Conservation (phyloP, 2,113 vertebrate species). For the Heterotilapia buettikoferi region DNA sequence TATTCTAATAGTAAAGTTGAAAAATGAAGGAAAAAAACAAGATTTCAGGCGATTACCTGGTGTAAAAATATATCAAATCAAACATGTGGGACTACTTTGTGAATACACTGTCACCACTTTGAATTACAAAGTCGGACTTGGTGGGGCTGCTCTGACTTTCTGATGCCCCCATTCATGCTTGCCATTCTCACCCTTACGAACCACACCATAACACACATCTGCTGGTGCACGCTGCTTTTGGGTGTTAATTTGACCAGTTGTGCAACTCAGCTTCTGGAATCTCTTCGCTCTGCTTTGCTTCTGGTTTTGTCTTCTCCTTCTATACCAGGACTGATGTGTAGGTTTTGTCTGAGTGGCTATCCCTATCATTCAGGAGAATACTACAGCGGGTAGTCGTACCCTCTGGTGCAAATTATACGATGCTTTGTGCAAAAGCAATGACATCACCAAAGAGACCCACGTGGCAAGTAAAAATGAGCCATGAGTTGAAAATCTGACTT, state of each 20-base stretch:
- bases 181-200: fast-evolving
- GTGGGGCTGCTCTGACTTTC: not conserved
- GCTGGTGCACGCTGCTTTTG: fast-evolving
- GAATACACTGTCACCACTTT: not conserved
- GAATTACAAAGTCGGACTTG: fast-evolving
- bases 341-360: not conserved
- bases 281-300: not conserved
- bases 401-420: not conserved
- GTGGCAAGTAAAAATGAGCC: fast-evolving
- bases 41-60: fast-evolving
- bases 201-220: fast-evolving
- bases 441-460: not conserved
- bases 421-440: not conserved
- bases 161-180: fast-evolving
- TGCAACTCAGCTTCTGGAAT: not conserved
- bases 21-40: not conserved
- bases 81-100: fast-evolving
- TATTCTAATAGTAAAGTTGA: not conserved
- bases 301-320: not conserved
- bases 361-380: not conserved
- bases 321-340: not conserved
- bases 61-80: not conserved
- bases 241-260: not conserved
- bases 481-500: not conserved
- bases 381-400: not conserved